Conservation (phyloP, 2,113 vertebrate genomes). For the Chaenogobius annularis region DNA sequence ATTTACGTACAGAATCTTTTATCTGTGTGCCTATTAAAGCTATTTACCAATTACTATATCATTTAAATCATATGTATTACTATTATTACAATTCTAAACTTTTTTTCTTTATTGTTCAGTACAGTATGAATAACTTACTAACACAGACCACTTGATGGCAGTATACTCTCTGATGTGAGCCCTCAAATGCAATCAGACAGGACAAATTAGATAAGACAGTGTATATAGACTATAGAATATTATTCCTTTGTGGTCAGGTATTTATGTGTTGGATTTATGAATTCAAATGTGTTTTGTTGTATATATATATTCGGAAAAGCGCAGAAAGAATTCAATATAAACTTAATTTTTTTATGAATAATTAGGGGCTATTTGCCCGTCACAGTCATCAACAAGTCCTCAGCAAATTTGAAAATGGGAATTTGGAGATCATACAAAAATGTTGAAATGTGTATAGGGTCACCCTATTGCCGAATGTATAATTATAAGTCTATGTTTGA, state of each 20-base stretch:
- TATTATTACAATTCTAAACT: no score
- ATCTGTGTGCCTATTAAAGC: neutral
- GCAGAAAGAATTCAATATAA: neutral
- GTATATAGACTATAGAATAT: neutral
- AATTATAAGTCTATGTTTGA: constrained; percentile 12
- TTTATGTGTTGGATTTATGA: neutral
- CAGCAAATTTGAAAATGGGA: neutral
- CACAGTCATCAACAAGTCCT: neutral
- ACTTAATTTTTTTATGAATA: neutral
- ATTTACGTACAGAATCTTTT: neutral
- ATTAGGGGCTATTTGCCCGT: neutral
- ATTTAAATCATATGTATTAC: neutral
- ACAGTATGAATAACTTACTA: neutral
- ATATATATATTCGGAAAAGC: neutral
- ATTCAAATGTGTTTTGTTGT: neutral
- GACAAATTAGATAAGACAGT: constrained; percentile 1
- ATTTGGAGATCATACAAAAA: constrained; percentile 14
- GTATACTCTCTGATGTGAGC: constrained; percentile 33
- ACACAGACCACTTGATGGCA: constrained; percentile 66
- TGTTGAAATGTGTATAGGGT: neutral
- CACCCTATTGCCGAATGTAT: constrained; percentile 6
- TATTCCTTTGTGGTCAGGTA: neutral
- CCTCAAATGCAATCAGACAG: neutral
- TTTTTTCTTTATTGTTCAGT: neutral
- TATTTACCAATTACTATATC: neutral